Conservation (phyloP, 2,113 vertebrate species). For the Nibea albiflora region DNA sequence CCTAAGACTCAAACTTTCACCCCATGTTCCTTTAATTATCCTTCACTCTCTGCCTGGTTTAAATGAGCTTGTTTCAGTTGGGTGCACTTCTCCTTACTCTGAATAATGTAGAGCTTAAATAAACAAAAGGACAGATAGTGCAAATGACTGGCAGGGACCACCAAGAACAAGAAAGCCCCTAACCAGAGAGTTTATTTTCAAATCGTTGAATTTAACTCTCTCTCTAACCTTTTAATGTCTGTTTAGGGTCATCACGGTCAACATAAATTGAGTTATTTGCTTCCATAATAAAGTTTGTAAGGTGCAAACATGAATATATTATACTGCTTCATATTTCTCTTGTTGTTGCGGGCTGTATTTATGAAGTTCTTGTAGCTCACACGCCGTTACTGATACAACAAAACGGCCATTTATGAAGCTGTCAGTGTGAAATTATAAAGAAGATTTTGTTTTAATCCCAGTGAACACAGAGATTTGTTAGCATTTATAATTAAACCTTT, state of each 20-base stretch:
- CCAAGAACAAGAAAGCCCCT: not conserved
- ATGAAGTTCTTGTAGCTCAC: not conserved
- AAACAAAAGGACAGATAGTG: too few relatives aligned
- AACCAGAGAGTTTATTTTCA: not conserved
- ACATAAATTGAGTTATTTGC: constrained; percentile 28
- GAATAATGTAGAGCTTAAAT: not conserved
- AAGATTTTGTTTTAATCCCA: not conserved
- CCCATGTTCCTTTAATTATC: not conserved
- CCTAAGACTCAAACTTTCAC: not conserved
- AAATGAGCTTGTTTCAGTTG: not conserved
- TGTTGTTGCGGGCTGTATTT: constrained; percentile 2
- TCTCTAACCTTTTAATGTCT: not conserved
- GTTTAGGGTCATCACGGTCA: not conserved
- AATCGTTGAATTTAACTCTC: not conserved
- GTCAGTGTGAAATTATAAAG: not conserved
- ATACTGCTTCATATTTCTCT: not conserved
- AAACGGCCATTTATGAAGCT: not conserved
- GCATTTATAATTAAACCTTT: not conserved
- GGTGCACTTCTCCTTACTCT: not conserved
- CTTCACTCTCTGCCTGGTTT: not conserved
- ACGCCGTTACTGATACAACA: constrained; percentile 5
- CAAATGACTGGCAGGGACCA: not conserved
- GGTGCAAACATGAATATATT: not conserved
- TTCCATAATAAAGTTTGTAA: constrained; percentile 9
- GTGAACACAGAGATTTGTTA: not conserved